These are phyloP conservation scores for Anoplophora glabripennis DNA, from an alignment of 1,140 invertebrate species.

Conservation along the genomic window DNA sequence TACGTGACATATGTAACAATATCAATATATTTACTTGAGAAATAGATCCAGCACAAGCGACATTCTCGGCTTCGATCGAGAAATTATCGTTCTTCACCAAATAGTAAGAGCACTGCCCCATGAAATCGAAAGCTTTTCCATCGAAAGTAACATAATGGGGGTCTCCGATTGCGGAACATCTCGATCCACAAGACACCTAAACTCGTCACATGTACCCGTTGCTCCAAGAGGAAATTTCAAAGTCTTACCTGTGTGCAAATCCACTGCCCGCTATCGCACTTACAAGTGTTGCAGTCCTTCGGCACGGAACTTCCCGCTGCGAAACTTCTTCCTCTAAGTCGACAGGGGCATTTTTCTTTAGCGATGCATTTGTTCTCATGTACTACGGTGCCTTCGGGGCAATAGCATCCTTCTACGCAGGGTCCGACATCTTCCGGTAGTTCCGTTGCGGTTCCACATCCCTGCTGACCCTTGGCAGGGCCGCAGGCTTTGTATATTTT, in stretches of 20 bases:
- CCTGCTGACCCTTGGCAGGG: slow-evolving; percentile 52
- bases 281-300: slow-evolving; percentile 83
- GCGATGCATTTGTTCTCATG: slow-evolving; percentile 72
- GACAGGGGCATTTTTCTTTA: slow-evolving; percentile 72
- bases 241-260: slow-evolving; percentile 62
- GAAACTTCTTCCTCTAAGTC: slow-evolving; percentile 72
- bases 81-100: slow-evolving; percentile 67
- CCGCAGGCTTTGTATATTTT: slow-evolving; percentile 70
- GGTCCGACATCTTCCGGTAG: slow-evolving; percentile 42
- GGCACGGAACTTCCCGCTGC: slow-evolving; percentile 66
- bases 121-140: slow-evolving; percentile 77
- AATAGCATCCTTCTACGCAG: slow-evolving; percentile 86
- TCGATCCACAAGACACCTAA: slow-evolving; percentile 57
- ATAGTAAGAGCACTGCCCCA: slow-evolving; percentile 85
- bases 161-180: slow-evolving; percentile 80
- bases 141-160: slow-evolving; percentile 91
- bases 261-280: slow-evolving; percentile 73
- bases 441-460: slow-evolving; percentile 47
- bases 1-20: background rate
- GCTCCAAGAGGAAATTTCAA: background rate
- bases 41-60: slow-evolving; percentile 73
- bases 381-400: slow-evolving; percentile 69
- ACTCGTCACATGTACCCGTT: background rate
- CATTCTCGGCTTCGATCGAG: slow-evolving; percentile 77
- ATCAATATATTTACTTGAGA: slow-evolving; percentile 57